Conservation (phyloP, 2,113 vertebrate species). For the Corvus cornix region DNA sequence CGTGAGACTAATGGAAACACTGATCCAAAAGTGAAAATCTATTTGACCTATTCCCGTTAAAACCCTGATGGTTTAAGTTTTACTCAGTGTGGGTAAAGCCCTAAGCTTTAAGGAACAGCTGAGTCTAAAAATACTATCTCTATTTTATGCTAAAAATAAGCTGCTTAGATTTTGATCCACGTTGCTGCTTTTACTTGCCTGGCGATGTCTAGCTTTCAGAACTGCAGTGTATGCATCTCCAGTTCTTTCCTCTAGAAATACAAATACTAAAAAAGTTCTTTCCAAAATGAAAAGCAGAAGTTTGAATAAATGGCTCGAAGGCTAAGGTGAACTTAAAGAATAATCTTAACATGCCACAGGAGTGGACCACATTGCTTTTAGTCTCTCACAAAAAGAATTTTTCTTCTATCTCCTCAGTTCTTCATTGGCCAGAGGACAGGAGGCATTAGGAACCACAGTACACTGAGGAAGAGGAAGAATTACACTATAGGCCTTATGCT, state of each 20-base stretch:
- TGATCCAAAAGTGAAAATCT: background rate
- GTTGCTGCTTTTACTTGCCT: background rate
- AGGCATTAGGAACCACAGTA: background rate
- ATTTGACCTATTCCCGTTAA: background rate
- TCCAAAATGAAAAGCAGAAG: background rate
- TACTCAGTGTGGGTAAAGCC: background rate
- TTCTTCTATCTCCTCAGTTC: background rate
- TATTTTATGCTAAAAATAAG: background rate
- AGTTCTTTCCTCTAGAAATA: background rate
- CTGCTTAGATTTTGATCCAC: background rate
- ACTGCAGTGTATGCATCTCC: background rate
- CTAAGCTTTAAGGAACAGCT: background rate
- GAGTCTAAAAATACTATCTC: background rate
- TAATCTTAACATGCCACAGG: background rate
- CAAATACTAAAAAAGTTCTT: background rate
- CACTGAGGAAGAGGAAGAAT: background rate
- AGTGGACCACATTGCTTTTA: background rate
- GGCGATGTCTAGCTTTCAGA: background rate
- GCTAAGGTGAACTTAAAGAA: background rate
- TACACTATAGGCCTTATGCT: background rate
- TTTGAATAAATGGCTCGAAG: background rate
- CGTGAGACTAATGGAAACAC: background rate
- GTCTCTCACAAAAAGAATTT: background rate
- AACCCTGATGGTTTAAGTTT: background rate
- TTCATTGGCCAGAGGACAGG: background rate